These are phyloP conservation scores for Drosophila pseudotakahashii DNA, from an alignment of 2,888 invertebrate genomes.

Conservation along the genomic window DNA sequence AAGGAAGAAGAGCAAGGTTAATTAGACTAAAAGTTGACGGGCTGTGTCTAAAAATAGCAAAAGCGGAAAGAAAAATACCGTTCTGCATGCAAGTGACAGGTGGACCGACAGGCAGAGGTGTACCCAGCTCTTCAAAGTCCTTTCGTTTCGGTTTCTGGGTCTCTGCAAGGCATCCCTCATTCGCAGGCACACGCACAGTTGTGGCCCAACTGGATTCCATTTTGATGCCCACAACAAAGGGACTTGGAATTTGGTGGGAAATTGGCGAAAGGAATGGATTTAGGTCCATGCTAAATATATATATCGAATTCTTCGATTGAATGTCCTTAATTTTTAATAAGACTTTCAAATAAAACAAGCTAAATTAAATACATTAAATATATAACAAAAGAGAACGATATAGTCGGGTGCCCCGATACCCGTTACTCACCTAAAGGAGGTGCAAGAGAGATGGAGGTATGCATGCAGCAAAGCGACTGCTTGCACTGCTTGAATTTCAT, in stretches of 20 bases:
- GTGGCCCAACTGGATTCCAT: constrained; percentile 11
- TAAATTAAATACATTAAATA: too few species aligned
- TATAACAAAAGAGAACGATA: too few species aligned
- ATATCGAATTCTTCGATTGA: too few species aligned
- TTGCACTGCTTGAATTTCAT: too few species aligned
- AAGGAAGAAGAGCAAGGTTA: constrained; percentile 26
- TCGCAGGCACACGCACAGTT: constrained; percentile 46
- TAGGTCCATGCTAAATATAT: too few species aligned
- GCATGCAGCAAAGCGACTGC: too few species aligned
- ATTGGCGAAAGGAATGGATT: neutral
- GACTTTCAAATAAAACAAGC: too few species aligned
- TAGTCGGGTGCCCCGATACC: too few species aligned
- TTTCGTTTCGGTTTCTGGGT: constrained; percentile 12
- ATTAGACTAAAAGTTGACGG: constrained; percentile 16
- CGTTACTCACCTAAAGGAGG: too few species aligned
- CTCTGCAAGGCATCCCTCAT: constrained; percentile 53
- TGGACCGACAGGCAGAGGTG: constrained; percentile 23
- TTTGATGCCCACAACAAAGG: constrained; percentile 11
- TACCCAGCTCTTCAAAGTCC: constrained; percentile 12
- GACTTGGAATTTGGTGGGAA: constrained; percentile 1
- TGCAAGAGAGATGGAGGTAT: too few species aligned
- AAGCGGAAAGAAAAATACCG: constrained; percentile 18
- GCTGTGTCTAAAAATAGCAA: constrained; percentile 23
- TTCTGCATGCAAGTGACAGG: constrained; percentile 33
- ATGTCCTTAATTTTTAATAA: too few species aligned